Base-by-base conservation (phyloP, 2,888 invertebrate genomes). In the Heliconius hortense region DNA sequence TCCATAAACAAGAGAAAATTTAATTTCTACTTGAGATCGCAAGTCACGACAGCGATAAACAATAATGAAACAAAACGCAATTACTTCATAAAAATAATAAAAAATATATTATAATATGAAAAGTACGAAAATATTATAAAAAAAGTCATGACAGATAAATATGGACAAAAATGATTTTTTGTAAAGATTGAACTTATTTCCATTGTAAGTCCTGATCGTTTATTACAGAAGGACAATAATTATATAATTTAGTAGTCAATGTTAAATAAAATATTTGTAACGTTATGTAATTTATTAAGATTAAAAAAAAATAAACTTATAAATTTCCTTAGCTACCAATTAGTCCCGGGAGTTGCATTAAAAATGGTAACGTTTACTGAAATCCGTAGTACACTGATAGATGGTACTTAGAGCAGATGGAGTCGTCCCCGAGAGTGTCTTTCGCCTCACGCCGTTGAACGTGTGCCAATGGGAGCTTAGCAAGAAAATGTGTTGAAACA, bases 371-470 rank as follows among this genome's bases (percentile, higher is more conserved):
- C 84, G 82, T 85, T 85, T 84, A 83, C 86, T 87, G 87, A 89
- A 89, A 89, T 87, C 88, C 86, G 85, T 86, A 84, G 86, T 86
- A 86, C 84, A 81, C 86, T 89, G 92, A 92, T 91, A 90, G 90
- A 92, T 91, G 89, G 86, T 88, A 88, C 89, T 92, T 89, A 89
- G 88, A 86, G 87, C 87, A 90, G 89, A 91, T 89, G 86, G 85
- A 92, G 91, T 91, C 85, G 90, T 86, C 86, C 93, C 92, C 93
- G 79, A 77, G 92, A 90, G 93, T 87, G 88, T 86, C 83, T 88
- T 92, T 90, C 84, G 88, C 87, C 88, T 80, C 89, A 87, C 88
- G 81, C 86, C 86, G 91, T 90, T 92, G 88, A 92, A 88, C 91
- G 89, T 87, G 87, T 88, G 90, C 90, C 92, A 91, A 91, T 89